Conservation (phyloP, 2,113 vertebrate genomes). For the Phocoena sinus region DNA sequence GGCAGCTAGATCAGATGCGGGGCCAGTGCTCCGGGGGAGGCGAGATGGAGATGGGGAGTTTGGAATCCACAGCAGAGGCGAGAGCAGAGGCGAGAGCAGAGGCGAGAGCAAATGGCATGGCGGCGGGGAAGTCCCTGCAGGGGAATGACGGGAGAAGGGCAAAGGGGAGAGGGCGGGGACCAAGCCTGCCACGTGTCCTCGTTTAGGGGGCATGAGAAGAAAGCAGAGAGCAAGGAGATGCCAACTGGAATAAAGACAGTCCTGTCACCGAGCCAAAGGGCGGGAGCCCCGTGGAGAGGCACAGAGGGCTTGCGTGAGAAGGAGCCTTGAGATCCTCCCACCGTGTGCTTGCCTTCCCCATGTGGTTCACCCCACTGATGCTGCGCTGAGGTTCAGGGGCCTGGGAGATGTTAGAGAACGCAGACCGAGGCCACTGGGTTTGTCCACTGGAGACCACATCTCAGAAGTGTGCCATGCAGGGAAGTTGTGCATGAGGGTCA, state of each 20-base stretch:
- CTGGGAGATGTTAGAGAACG: background rate
- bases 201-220: background rate
- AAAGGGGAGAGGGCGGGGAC: background rate
- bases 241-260: background rate
- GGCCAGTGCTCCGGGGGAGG: background rate
- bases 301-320: background rate
- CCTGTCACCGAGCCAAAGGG: background rate
- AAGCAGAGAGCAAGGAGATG: background rate
- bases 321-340: background rate
- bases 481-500: too few species aligned
- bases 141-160: background rate
- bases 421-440: background rate
- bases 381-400: background rate
- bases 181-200: background rate
- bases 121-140: background rate
- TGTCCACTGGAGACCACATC: background rate
- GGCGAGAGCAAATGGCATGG: background rate
- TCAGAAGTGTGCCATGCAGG: background rate
- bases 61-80: background rate
- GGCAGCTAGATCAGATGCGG: background rate
- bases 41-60: background rate
- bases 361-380: too few species aligned
- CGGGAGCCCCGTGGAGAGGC: rapidly evolving
- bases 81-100: background rate
- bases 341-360: background rate